A percentile compares a stretch with the other conserved stretches of the same genome.
Evolutionary conservation across 2,888 invertebrate genomes (phyloP).

Genomic region (Mimumesa dahlbomi): DNA sequence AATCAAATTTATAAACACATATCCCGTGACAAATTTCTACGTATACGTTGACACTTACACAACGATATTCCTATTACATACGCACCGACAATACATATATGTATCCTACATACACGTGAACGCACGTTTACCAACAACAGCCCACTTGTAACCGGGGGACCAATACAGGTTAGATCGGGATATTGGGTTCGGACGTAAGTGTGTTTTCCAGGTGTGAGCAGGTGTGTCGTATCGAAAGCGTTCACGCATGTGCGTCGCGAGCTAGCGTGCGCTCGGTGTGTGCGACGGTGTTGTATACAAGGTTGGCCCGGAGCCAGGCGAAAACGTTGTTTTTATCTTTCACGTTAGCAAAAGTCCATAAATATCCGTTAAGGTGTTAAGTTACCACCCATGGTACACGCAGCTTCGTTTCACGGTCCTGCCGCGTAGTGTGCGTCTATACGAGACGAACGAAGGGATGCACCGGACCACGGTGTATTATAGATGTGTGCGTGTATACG

Average conservation of each 20-base stretch:
- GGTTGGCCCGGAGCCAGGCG: conserved; percentile 44
- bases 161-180: too few relatives aligned
- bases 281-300: conserved; percentile 26
- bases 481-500: conserved; percentile 9
- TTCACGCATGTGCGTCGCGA: conserved; percentile 12
- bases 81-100: too few relatives aligned
- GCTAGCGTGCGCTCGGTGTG: neutral
- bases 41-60: too few relatives aligned
- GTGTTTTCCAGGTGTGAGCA: neutral
- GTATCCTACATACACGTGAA: too few relatives aligned
- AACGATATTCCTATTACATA: too few relatives aligned
- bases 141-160: too few relatives aligned
- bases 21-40: too few relatives aligned
- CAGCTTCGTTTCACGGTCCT: conserved; percentile 29
- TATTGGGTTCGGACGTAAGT: too few relatives aligned
- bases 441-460: neutral
- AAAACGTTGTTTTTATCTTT: conserved; percentile 63
- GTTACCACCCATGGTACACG: conserved; percentile 61
- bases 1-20: too few relatives aligned
- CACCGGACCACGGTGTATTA: neutral
- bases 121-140: too few relatives aligned
- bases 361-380: conserved; percentile 66
- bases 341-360: conserved; percentile 60
- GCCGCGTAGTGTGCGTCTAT: conserved; percentile 6
- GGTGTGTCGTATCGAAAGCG: conserved; percentile 17